Evolutionary conservation across 2,797 vertebrate genomes (phyloP).

Genomic region (Hippopotamyrus pictus): DNA sequence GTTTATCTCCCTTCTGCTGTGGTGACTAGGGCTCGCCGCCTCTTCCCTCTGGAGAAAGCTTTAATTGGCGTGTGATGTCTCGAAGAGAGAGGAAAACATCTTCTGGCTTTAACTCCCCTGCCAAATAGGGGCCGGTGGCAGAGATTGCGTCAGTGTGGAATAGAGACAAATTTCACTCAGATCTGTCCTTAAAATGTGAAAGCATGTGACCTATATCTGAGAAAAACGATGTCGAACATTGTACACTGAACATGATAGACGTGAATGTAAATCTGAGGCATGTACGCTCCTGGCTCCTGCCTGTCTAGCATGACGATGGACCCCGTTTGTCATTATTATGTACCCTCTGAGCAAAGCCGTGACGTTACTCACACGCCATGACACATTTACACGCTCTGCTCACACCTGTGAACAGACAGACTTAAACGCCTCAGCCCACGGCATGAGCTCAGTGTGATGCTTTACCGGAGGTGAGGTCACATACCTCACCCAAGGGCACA

Average conservation of each 20-base stretch:
- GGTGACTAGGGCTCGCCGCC: slow-evolving; percentile 43
- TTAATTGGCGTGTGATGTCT: slow-evolving; percentile 48
- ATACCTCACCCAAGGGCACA: background rate
- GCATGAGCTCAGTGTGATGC: background rate
- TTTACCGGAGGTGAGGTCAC: background rate
- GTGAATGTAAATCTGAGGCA: background rate
- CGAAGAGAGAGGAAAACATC: slow-evolving; percentile 40
- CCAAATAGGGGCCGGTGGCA: slow-evolving; percentile 41
- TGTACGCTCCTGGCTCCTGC: background rate
- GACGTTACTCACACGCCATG: background rate
- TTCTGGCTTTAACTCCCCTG: slow-evolving; percentile 52
- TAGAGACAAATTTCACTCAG: background rate
- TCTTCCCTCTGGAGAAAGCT: slow-evolving; percentile 40
- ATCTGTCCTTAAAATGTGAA: background rate
- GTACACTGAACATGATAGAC: background rate
- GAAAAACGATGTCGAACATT: background rate
- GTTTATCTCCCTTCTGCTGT: slow-evolving; percentile 48
- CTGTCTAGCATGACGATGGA: background rate
- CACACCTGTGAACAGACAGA: background rate
- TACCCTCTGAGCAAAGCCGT: background rate
- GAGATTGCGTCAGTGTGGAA: background rate
- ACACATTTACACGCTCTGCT: background rate
- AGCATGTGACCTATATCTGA: background rate
- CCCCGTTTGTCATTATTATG: background rate
- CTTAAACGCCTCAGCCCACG: background rate